Base-by-base conservation (phyloP, 2,888 invertebrate genomes). In the Athalia cordata region DNA sequence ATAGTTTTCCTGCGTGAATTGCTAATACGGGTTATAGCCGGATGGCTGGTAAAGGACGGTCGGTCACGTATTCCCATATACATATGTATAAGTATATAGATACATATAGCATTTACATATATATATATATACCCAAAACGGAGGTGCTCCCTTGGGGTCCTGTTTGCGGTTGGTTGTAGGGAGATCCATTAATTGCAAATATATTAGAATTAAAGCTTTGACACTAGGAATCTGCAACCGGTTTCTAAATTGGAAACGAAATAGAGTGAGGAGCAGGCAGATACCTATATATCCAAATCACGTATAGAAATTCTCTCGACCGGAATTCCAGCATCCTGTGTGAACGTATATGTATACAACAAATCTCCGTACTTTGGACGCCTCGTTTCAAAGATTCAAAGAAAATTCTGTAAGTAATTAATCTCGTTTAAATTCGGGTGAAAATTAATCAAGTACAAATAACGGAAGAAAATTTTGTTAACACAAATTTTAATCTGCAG, bases 131-230 rank as follows among this genome's bases (percentile, higher is more conserved):
- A 29, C 29, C 29, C 29, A 13, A 52, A 6, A 13, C 29, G 45
- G 47, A 59, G 59, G 2, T 59, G 59, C 13, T 50, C 52, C 50
- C 6, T 29, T 62, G 49, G 75, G 75, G 62, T 11, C 62, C 50
- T 49, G 64, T 75, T 52, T 29, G 62, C 61, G 74, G 62, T 74
- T 62, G 62, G 62, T 50, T 29, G 74, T 13, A 9, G 61, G 0
- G 29, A 61, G 47, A 61, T 47, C 59, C 59, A 72, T 72, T 59
- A 72, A 72, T 72, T 72, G 47, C 72, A 72, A 75, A 50, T 49
- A 50, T 64, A 75, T 75, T 50, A 45, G 62, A 50, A 75, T 61
- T 8, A 62, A 5, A 64, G 75, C 75, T 75, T 64, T 62, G 75
- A 50, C 74, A 49, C 62, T 15, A 13, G 11, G 62, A 75, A 75